Evolutionary conservation across 2,888 invertebrate species (phyloP).

Genomic region (Drosophila monieri): DNA sequence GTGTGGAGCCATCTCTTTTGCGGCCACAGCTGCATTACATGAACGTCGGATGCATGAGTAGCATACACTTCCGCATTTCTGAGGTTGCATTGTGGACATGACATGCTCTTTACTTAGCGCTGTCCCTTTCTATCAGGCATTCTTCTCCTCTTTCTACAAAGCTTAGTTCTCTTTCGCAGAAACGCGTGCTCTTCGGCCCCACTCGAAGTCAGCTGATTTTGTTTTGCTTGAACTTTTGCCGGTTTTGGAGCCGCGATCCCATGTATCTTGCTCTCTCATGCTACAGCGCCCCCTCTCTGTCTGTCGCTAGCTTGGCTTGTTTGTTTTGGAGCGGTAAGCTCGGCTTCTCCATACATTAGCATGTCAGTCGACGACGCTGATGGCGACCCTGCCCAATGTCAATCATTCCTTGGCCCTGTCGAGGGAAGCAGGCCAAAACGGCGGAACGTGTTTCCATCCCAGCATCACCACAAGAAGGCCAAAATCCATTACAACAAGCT

Average conservation of each 20-base stretch:
- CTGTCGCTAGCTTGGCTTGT: slow-evolving; percentile 29
- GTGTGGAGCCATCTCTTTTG: slow-evolving; percentile 24
- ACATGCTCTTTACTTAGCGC: slow-evolving; percentile 24
- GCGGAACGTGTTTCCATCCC: slow-evolving; percentile 64
- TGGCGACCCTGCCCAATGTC: slow-evolving; percentile 74
- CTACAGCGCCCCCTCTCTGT: slow-evolving; percentile 3
- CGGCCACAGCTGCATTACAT: slow-evolving; percentile 64
- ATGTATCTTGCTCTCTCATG: slow-evolving; percentile 6
- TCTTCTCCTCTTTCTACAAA: slow-evolving; percentile 11
- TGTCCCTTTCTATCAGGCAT: not conserved
- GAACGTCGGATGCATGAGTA: slow-evolving; percentile 53
- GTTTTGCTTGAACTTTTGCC: slow-evolving; percentile 78
- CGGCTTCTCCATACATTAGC: slow-evolving; percentile 64
- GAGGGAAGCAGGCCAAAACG: slow-evolving; percentile 66
- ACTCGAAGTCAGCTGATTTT: slow-evolving; percentile 72
- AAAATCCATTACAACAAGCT: slow-evolving; percentile 60
- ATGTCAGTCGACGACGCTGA: slow-evolving; percentile 52
- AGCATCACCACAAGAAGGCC: slow-evolving; percentile 20
- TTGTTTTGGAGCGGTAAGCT: slow-evolving; percentile 46
- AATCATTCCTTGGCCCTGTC: slow-evolving; percentile 62
- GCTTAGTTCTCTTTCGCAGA: slow-evolving; percentile 23
- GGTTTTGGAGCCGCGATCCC: slow-evolving; percentile 39
- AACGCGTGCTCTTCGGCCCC: slow-evolving; percentile 19
- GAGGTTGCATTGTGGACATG: slow-evolving; percentile 49
- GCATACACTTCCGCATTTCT: slow-evolving; percentile 69